These are phyloP conservation scores for Seira ritae DNA, from an alignment of 2,888 invertebrate species.

Conservation along the genomic window DNA sequence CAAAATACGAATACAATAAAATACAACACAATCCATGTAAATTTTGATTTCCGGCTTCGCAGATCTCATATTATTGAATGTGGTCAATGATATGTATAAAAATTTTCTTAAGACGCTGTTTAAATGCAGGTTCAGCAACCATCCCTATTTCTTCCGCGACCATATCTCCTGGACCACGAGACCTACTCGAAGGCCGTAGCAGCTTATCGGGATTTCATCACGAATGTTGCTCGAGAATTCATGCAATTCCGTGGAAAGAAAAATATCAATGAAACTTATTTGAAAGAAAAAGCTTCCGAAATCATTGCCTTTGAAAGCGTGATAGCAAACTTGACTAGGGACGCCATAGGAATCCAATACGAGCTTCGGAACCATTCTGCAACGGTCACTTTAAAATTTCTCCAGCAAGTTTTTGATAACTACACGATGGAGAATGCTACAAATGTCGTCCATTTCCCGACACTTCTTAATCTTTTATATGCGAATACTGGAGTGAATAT, in stretches of 20 bases:
- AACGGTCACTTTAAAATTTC: constrained; percentile 59
- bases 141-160: constrained; percentile 84
- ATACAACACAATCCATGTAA: constrained; percentile 65
- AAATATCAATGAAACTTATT: constrained; percentile 74
- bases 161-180: constrained; percentile 79
- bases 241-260: constrained; percentile 81
- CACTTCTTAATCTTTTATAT: constrained; percentile 51
- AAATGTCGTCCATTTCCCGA: constrained; percentile 51
- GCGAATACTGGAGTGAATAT: constrained; percentile 55
- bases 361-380: constrained; percentile 64
- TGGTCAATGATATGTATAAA: too few species aligned
- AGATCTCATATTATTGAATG: too few species aligned
- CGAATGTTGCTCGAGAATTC: constrained; percentile 83
- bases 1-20: constrained; percentile 59
- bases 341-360: constrained; percentile 62
- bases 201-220: constrained; percentile 88
- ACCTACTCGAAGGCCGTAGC: constrained; percentile 82
- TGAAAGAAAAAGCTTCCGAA: constrained; percentile 78
- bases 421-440: constrained; percentile 63
- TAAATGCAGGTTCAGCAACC: constrained; percentile 89
- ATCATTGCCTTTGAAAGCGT: constrained; percentile 78
- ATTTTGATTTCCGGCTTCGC: not conserved
- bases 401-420: constrained; percentile 66
- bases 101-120: not conserved
- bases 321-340: constrained; percentile 77